Base-by-base conservation (phyloP, 2,797 vertebrate genomes). In the Pseudomugil tenellus region DNA sequence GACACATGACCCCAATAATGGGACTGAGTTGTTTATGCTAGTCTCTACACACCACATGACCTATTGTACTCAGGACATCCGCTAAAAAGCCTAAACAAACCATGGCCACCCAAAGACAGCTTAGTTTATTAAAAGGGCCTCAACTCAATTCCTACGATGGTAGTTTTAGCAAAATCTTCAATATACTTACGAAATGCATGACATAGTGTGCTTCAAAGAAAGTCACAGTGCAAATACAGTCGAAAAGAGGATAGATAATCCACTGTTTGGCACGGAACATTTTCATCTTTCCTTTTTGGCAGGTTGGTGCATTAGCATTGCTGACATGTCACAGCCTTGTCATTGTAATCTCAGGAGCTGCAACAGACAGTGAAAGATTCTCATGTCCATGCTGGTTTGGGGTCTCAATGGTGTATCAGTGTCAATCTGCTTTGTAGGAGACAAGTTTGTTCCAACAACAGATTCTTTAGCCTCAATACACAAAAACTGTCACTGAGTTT, bases 1-100 rank as follows among this genome's bases (percentile, higher is more conserved):
- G 78, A 63, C 80, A 79, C 70, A 81, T 75, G 81, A 85, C 63
- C 59, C 34, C 7, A 28, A 62, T 52, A 66, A 70, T 28, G 1
- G 4, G 25, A 19, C 59, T 43, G 49, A n/a, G 19, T n/a, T 90
- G 80, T 92, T 89, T 87, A 84, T 74, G 59, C 79, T 86, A 7
- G 54, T 65, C 52, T 76, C 54, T n/a, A 51, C 25, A 43, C 32
- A 59, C 37, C 53, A 58, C 78, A 60, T 67, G 73, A 82, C 64
- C 72, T 69, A 70, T 56, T 88, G 79, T 70, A 70, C 66, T 61
- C 72, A 67, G 81, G 65, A 84, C 67, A 83, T 85, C 83, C 53
- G 54, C 68, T 73, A 49, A 62, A 37, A 59, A 64, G 53, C 34
- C 12, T 5, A 12, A 34, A 67, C 65, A 60, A 76, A 46, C 39